Conservation (phyloP, 2,113 vertebrate species). For the Scatophagus argus region DNA sequence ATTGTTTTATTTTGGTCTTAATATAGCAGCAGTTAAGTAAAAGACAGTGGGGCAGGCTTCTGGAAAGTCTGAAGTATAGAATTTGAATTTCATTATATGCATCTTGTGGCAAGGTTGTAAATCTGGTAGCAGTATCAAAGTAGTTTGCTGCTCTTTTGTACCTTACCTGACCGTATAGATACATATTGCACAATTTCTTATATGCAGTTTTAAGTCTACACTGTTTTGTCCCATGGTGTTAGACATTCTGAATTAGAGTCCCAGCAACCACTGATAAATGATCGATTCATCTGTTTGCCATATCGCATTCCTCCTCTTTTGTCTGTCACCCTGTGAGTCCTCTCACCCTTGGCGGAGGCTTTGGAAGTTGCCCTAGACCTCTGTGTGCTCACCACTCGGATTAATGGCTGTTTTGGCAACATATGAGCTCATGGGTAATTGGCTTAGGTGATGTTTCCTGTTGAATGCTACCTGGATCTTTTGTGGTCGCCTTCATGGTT, state of each 20-base stretch:
- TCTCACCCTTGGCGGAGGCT: conserved; percentile 37
- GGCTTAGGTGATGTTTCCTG: conserved; percentile 80
- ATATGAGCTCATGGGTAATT: conserved; percentile 82
- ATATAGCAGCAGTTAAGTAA: conserved; percentile 28
- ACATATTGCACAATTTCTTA: neutral
- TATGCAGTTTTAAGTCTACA: neutral
- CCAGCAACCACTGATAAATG: neutral
- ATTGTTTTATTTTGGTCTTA: conserved; percentile 48
- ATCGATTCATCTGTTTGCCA: conserved; percentile 38
- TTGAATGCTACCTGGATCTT: conserved; percentile 79
- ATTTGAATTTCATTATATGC: conserved; percentile 6
- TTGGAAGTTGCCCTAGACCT: conserved; percentile 39
- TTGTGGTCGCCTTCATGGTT: conserved; percentile 67
- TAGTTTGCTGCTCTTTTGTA: neutral
- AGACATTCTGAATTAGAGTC: neutral
- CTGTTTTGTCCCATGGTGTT: neutral
- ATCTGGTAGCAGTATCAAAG: neutral
- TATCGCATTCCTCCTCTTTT: conserved; percentile 23
- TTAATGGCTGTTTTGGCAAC: conserved; percentile 86
- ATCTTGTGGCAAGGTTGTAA: conserved; percentile 11
- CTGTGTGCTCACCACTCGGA: conserved; percentile 75
- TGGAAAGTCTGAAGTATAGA: conserved; percentile 35
- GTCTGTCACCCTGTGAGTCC: conserved; percentile 42
- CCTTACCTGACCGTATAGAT: neutral
- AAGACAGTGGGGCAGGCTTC: conserved; percentile 10